A percentile compares a stretch with the other conserved stretches of the same genome.
These are phyloP conservation scores for Epicauta chinensis DNA, from an alignment of 1,140 invertebrate genomes.

Conservation along the genomic window DNA sequence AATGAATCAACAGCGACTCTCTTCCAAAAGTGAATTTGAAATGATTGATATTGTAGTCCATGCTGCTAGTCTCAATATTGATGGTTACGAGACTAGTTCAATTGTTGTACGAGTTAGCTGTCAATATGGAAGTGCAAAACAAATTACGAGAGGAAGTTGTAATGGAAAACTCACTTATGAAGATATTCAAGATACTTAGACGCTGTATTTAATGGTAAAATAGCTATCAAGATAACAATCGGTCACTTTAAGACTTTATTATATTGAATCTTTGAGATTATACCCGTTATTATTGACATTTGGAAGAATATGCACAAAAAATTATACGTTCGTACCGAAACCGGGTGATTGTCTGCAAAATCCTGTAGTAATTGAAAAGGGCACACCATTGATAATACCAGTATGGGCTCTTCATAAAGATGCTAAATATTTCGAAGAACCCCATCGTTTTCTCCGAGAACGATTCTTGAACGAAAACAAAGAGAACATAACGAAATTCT, in stretches of 20 bases:
- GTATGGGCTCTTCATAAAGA: conserved; percentile 50
- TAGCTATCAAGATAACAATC: conserved; percentile 28
- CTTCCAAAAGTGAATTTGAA: conserved; percentile 9
- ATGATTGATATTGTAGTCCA: conserved; percentile 44
- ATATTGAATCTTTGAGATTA: conserved; percentile 43
- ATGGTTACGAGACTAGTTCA: conserved; percentile 60
- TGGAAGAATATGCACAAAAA: conserved; percentile 24
- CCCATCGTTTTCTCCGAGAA: conserved; percentile 53
- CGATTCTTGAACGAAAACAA: conserved; percentile 50
- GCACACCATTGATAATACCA: conserved; percentile 49
- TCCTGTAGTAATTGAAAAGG: conserved; percentile 38
- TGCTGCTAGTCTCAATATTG: conserved; percentile 52
- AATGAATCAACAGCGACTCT: conserved; percentile 18
- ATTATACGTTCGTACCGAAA: conserved; percentile 25
- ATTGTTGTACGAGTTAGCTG: conserved; percentile 46
- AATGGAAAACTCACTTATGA: conserved; percentile 43
- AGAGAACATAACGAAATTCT: conserved; percentile 13
- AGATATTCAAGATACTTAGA: conserved; percentile 44
- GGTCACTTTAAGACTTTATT: conserved; percentile 36
- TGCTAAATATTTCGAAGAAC: conserved; percentile 49
- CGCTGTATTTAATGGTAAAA: conserved; percentile 14
- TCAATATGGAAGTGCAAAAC: conserved; percentile 56
- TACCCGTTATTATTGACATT: conserved; percentile 42
- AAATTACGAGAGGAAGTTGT: conserved; percentile 59
- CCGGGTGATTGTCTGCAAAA: conserved; percentile 24